Percentiles rank a stretch among this genome's conserved stretches.
Evolutionary conservation across 2,797 vertebrate genomes (phyloP).

Genomic region (Podarcis lilfordi): DNA sequence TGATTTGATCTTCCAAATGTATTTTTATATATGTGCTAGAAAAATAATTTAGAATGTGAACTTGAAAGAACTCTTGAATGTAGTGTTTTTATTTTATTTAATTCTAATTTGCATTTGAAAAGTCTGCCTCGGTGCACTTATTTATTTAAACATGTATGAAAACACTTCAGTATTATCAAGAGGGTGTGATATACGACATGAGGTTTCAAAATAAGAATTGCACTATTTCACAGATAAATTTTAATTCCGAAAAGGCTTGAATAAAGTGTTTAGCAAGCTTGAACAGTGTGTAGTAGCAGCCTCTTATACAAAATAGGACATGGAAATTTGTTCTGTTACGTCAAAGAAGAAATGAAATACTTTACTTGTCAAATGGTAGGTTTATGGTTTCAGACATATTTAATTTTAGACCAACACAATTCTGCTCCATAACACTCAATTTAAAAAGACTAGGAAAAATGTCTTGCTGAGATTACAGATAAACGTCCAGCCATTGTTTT

Average conservation of each 20-base stretch:
- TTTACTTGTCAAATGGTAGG: conserved; percentile 12
- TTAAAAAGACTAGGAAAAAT: conserved; percentile 16
- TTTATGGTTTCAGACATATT: conserved; percentile 11
- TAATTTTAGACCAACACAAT: conserved; percentile 15
- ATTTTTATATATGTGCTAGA: not conserved
- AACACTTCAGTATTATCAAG: not conserved
- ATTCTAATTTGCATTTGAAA: not conserved
- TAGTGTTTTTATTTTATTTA: not conserved
- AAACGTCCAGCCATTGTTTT: conserved; percentile 5
- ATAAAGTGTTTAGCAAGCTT: accelerated
- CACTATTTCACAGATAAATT: not conserved
- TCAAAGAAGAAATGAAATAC: not conserved
- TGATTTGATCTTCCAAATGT: not conserved
- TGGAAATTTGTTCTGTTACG: not conserved
- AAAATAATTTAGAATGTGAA: not conserved
- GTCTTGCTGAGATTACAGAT: conserved; percentile 18
- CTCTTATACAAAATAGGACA: not conserved
- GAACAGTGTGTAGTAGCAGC: not conserved
- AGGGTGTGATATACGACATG: not conserved
- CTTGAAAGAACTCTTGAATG: not conserved
- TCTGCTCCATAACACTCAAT: conserved; percentile 3
- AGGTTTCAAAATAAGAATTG: not conserved
- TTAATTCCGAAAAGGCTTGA: conserved; percentile 13
- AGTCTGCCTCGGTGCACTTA: not conserved
- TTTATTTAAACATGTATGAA: not conserved